Conservation (phyloP, 2,888 invertebrate species). For the Netelia fuscicornis region DNA sequence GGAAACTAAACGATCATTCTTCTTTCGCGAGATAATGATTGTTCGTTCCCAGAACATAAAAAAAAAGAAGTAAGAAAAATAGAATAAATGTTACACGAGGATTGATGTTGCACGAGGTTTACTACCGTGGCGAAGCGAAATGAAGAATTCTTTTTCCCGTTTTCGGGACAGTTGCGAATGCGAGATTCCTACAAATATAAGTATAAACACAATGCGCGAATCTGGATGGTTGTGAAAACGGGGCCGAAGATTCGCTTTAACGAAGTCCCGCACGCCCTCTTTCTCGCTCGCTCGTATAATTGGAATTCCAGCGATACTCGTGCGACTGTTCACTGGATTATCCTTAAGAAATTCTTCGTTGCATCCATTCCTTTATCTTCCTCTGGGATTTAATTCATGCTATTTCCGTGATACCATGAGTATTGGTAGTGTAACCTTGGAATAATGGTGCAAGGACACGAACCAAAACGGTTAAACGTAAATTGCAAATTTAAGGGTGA, state of each 20-base stretch:
- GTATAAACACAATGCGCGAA: neutral
- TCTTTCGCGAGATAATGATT: constrained; percentile 18
- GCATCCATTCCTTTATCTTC: constrained; percentile 9
- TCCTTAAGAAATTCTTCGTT: constrained; percentile 51
- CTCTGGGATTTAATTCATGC: neutral
- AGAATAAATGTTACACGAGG: too few relatives aligned
- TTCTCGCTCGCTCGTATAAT: constrained; percentile 47
- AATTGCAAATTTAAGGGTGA: constrained; percentile 23
- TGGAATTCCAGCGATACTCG: constrained; percentile 53
- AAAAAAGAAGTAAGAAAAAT: too few relatives aligned
- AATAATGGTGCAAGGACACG: constrained; percentile 1
- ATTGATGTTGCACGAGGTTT: neutral
- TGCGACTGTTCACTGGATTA: constrained; percentile 43
- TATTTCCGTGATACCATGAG: constrained; percentile 8
- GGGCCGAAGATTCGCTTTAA: constrained; percentile 32
- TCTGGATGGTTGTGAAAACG: constrained; percentile 13
- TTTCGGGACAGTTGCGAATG: neutral
- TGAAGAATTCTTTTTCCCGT: neutral
- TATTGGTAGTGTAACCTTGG: constrained; percentile 21
- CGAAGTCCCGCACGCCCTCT: constrained; percentile 23
- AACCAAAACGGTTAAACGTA: neutral
- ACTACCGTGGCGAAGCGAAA: constrained; percentile 1
- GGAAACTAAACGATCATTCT: neutral
- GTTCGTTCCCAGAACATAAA: neutral
- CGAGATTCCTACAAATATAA: neutral